Conservation (phyloP, 2,113 vertebrate genomes). For the Ellobius talpinus region DNA sequence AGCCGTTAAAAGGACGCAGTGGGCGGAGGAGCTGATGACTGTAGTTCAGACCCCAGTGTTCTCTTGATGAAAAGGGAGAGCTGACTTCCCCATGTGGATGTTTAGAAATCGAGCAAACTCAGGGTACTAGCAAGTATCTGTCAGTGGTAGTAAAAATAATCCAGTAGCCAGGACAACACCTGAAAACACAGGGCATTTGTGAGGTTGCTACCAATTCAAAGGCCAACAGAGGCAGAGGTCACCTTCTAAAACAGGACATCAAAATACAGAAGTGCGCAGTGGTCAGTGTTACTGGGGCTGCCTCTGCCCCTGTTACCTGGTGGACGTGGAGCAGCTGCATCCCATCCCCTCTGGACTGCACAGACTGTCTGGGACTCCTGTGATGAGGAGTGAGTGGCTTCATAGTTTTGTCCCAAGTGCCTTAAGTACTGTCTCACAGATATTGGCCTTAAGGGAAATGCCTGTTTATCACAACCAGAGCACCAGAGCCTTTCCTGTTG, state of each 20-base stretch:
- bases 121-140: fast-evolving
- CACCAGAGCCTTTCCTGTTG: too few species aligned
- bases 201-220: neutral
- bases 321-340: neutral
- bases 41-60: too few species aligned
- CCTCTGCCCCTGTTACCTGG: neutral
- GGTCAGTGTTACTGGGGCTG: neutral
- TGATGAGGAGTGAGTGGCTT: fast-evolving
- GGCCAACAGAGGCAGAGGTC: neutral
- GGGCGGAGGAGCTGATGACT: neutral
- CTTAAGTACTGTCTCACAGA: fast-evolving
- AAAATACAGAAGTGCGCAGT: too few species aligned
- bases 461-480: fast-evolving
- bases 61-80: neutral
- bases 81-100: neutral
- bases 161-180: slow-evolving; percentile 13
- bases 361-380: neutral
- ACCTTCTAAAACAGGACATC: neutral
- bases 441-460: fast-evolving
- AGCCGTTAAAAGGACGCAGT: neutral
- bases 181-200: slow-evolving; percentile 51
- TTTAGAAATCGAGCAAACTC: neutral
- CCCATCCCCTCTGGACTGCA: too few species aligned
- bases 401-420: neutral
- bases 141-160: slow-evolving; percentile 52